Evolutionary conservation across 2,113 vertebrate genomes (phyloP).

Genomic region (Erythrolamprus reginae): DNA sequence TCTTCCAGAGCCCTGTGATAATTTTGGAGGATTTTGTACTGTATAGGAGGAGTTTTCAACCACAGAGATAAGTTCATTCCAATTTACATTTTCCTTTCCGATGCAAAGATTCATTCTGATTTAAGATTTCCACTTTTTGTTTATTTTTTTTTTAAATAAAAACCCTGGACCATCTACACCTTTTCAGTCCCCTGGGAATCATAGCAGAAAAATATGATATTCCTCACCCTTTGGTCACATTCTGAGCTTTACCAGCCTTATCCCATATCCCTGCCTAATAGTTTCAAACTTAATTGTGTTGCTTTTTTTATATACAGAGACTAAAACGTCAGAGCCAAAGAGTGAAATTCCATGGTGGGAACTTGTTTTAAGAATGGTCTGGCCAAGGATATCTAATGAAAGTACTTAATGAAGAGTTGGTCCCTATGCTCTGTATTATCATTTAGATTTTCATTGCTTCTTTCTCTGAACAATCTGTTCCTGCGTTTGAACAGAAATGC

Average conservation of each 20-base stretch:
- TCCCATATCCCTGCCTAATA: neutral
- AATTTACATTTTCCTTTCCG: neutral
- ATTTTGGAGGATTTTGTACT: accelerated
- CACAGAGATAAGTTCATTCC: neutral
- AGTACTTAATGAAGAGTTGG: neutral
- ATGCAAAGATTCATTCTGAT: neutral
- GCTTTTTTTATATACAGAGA: neutral
- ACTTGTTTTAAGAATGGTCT: neutral
- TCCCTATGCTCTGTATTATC: neutral
- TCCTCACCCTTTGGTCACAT: neutral
- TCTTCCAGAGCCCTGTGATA: neutral
- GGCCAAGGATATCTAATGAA: neutral
- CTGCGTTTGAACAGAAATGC: neutral
- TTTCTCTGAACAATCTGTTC: neutral
- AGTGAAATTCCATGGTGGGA: neutral
- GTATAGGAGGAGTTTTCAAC: neutral
- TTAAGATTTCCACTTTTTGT: neutral
- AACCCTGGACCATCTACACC: neutral
- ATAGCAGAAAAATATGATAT: neutral
- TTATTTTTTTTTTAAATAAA: neutral
- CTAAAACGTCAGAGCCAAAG: neutral
- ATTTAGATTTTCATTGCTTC: neutral
- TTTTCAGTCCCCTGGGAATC: neutral
- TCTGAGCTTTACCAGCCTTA: neutral
- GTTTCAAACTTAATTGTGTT: neutral